A percentile compares a stretch with the other conserved stretches of the same genome.
Evolutionary conservation across 2,888 invertebrate species (phyloP).

Genomic region (Luffia ferchaultella): DNA sequence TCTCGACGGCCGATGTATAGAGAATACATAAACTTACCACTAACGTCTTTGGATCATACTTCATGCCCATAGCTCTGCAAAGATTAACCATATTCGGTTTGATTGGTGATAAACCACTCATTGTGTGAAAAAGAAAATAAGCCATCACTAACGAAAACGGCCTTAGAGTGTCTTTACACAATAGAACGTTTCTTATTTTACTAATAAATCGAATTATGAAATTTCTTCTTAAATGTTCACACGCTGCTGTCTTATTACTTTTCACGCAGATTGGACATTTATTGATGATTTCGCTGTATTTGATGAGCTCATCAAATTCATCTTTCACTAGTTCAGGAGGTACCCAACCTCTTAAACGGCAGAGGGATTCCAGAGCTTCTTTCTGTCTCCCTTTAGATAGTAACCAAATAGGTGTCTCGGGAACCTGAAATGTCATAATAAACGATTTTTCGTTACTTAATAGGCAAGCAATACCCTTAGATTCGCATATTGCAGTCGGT

Average conservation of each 20-base stretch:
- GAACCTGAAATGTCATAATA: conserved; percentile 41
- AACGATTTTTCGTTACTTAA: background rate
- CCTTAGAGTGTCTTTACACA: conserved; percentile 57
- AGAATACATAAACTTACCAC: conserved; percentile 65
- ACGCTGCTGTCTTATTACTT: conserved; percentile 27
- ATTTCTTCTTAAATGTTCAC: conserved; percentile 31
- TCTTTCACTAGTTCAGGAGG: conserved; percentile 53
- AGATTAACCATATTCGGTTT: conserved; percentile 65
- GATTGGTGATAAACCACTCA: conserved; percentile 55
- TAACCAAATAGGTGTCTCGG: conserved; percentile 69
- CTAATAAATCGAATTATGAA: conserved; percentile 27
- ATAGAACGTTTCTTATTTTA: conserved; percentile 41
- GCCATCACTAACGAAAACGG: conserved; percentile 58
- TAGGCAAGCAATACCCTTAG: background rate
- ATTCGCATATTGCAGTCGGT: no score
- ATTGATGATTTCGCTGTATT: conserved; percentile 42
- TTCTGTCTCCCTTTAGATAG: conserved; percentile 60
- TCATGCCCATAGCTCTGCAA: conserved; percentile 54
- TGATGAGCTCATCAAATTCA: conserved; percentile 52
- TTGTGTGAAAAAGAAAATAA: conserved; percentile 60
- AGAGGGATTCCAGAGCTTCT: conserved; percentile 60
- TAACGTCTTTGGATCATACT: conserved; percentile 42
- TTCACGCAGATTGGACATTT: conserved; percentile 40
- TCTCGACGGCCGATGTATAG: no score
- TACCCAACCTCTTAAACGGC: conserved; percentile 64